These are phyloP conservation scores for Drosophila ezoana DNA, from an alignment of 2,888 invertebrate genomes.

Conservation along the genomic window DNA sequence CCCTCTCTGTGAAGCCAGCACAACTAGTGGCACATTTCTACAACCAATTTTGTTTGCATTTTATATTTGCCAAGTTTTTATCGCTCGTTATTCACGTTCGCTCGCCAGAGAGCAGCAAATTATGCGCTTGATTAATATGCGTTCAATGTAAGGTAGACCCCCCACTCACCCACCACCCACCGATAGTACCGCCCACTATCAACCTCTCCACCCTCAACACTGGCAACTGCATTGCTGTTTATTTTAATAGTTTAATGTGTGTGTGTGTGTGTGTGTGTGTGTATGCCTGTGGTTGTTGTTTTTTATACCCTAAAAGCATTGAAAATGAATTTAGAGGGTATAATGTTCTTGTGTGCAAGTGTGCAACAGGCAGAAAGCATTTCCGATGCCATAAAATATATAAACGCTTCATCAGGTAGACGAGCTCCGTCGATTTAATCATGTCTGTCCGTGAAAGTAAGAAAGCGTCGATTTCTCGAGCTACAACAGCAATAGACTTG, in stretches of 20 bases:
- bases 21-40: constrained; percentile 30
- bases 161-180: background rate
- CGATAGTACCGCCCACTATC: background rate
- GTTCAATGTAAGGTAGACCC: constrained; percentile 56
- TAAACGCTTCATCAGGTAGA: too few species aligned
- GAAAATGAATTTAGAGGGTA: too few species aligned
- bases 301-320: background rate
- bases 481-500: too few species aligned
- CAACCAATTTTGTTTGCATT: constrained; percentile 73
- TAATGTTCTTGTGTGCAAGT: too few species aligned
- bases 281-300: constrained; percentile 39
- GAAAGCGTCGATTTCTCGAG: too few species aligned
- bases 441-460: too few species aligned
- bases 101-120: constrained; percentile 52
- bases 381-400: too few species aligned
- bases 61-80: constrained; percentile 78
- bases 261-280: constrained; percentile 28
- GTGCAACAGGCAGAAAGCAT: too few species aligned
- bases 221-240: constrained; percentile 54
- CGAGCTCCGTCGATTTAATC: too few species aligned
- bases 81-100: constrained; percentile 71
- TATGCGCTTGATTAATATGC: constrained; percentile 79
- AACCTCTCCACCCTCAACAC: background rate
- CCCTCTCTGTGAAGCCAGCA: background rate
- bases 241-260: constrained; percentile 68